Base-by-base conservation (phyloP, 2,888 invertebrate species). In the Caenorhabditis becei region DNA sequence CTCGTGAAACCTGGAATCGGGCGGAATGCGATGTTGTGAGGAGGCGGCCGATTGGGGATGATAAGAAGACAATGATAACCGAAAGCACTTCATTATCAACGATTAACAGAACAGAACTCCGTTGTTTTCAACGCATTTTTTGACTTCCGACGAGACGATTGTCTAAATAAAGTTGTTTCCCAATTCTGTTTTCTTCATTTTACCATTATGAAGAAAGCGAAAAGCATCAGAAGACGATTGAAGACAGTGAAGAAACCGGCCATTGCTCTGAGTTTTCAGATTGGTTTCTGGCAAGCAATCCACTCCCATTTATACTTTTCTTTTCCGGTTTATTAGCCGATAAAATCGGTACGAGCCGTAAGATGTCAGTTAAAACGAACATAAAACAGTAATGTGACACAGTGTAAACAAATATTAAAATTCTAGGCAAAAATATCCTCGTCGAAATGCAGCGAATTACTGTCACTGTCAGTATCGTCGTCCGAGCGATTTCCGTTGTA, bases 1-100 rank as follows among this genome's bases (percentile, higher is more conserved):
- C 67, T 86, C 32, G 72, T 71, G n/a, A 86, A 84, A 35, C 87
- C 87, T 1, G 66, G 77, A 41, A 75, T 77, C 32, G 87, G 87
- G 54, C 63, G 86, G 54, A 87, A 87, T 72, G 83, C 87, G 4
- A 67, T 84, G n/a, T 24, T 51, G 37, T 69, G n/a, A 53, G 14
- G 26, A 58, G 4, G 23, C 18, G 20, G 16, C 47, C 24, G 10
- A 47, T 23, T 61, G 59, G 41, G 41, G 14, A 11, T 41, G 32
- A 32, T 32, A 10, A 32, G 32, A 10, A 10, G 32, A 10, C 32
- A 32, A 41, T 14, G 14, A 41, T 11, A 49, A 53, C 2, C 28
- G 26, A 14, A 41, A 41, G 8, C 14, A 41, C 41, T 41, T 41
- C 14, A 41, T 41, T 58, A 56, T 20, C 47, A 26, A 14, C 2